Base-by-base conservation (phyloP, 2,888 invertebrate species). In the Drosophila meridiana region DNA sequence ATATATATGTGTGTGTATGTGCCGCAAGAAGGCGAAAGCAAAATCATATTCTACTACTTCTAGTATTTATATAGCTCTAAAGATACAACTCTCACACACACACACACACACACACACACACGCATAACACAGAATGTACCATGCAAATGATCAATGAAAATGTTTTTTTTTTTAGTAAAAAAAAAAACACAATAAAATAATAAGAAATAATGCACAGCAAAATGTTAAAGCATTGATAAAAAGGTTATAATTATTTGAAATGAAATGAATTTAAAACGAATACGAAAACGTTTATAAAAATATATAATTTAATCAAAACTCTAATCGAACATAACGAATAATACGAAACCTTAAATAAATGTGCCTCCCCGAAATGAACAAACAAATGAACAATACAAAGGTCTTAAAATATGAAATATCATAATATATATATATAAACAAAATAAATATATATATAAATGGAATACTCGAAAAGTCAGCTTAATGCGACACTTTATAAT, bases 341-440 rank as follows among this genome's bases (percentile, higher is more conserved):
- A 74, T 68, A 73, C 43, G 59, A 65, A 71, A 78, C 80, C 79
- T 78, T 74, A 78, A 50, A 81, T 70, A 62, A 68, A 79, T 82
- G 79, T 79, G 82, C 79, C 79, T 79, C 82, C 73, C 65, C 60
- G 61, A 70, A 81, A 69, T 66, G 53, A 50, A 50, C 62, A 78
- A 69, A 69, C 61, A 76, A 60, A 48, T 62, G 64, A 78, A 80
- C 78, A 76, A 74, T 74, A 69, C 59, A 61, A 57, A 75, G 42
- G 69, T 79, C 75, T 77, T 68, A 60, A 64, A 65, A 66, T 69
- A 69, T 63, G 32, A 62, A 59, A 64, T 53, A 61, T 53, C 42
- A 53, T 61, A 52, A 28, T 4, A 55, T 14, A 38, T 28, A 55
- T 38, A 53, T 52, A 52, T 26, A 28, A 6, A 47, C 28, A 47